Base-by-base conservation (phyloP, 53 echinoderm and acorn worm genomes). In the Holothuria leucospilota region DNA sequence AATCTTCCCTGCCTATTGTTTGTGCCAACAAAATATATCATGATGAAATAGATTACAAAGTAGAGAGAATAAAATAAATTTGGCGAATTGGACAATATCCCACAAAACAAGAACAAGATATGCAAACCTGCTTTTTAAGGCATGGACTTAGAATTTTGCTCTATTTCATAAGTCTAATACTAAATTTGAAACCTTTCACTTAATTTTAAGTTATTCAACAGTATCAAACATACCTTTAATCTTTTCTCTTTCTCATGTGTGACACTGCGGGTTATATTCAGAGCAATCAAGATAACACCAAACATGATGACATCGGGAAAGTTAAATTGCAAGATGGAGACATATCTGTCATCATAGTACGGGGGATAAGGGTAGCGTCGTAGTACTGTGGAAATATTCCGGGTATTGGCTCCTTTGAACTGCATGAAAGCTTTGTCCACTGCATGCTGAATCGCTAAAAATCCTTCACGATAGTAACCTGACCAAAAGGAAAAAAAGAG, bases 301-400 rank as follows among this genome's bases (percentile, higher is more conserved):
- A 94, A 87, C 85, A 94, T 84, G 14, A 94, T 77, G 26, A 94
- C 90, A 52, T 82, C 88, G 0, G 95, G 95, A 10, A 95, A 80
- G 41, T 91, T 80, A 10, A 84, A 69, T 84, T 95, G 95, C 56
- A 95, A 62, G 28, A 92, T 91, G 14, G 86, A 72, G 77, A 95
- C 85, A 53, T 87, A 93, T 9, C 41, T 51, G 26, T 95, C 95
- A 29, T 93, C 95, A n/a, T 88, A 80, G 85, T 95, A 95, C 20
- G 95, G 93, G 8, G 95, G 93, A 77, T 95, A 95, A 5, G 93
- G 95, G 83, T 93, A 95, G 15, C 95, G 87, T 23, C 87, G 85
- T 84, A 95, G 88, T 11, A 75, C 39, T n/a, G 86, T 59, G 21
- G 87, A 84, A 9, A 87, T 72, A 38, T 90, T 90, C 20, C 80